Conservation (phyloP, 2,113 vertebrate species). For the Dicaeum eximium region DNA sequence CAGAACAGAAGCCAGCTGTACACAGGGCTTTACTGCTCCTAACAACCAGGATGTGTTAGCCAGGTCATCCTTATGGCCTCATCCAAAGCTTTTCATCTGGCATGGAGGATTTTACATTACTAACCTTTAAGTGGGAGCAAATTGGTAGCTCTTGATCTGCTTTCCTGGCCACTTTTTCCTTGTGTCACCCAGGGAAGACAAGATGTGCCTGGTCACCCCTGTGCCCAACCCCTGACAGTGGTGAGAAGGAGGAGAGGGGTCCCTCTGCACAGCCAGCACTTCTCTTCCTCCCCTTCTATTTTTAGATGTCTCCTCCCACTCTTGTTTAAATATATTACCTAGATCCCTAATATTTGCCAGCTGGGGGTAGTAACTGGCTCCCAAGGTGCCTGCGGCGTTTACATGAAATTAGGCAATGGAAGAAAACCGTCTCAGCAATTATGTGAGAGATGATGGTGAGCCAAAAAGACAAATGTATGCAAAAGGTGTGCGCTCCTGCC, state of each 20-base stretch:
- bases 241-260: not conserved
- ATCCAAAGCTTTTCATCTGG: not conserved
- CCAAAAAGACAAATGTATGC: slow-evolving; percentile 19
- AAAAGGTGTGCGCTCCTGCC: slow-evolving; percentile 16
- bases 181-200: not conserved
- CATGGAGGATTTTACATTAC: not conserved
- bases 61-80: not conserved
- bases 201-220: not conserved
- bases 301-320: not conserved
- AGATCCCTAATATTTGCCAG: slow-evolving; percentile 43
- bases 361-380: slow-evolving; percentile 6
- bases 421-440: slow-evolving; percentile 28
- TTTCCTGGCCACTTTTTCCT: not conserved
- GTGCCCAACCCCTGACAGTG: accelerated
- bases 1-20: not conserved
- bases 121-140: not conserved
- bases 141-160: not conserved
- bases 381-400: not conserved
- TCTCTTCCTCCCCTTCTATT: not conserved
- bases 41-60: accelerated
- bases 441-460: not conserved
- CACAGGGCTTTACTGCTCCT: not conserved
- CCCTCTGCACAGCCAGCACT: not conserved
- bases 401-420: slow-evolving; percentile 32
- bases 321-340: slow-evolving; percentile 41